Base-by-base conservation (phyloP, 2,113 vertebrate genomes). In the Progne subis region DNA sequence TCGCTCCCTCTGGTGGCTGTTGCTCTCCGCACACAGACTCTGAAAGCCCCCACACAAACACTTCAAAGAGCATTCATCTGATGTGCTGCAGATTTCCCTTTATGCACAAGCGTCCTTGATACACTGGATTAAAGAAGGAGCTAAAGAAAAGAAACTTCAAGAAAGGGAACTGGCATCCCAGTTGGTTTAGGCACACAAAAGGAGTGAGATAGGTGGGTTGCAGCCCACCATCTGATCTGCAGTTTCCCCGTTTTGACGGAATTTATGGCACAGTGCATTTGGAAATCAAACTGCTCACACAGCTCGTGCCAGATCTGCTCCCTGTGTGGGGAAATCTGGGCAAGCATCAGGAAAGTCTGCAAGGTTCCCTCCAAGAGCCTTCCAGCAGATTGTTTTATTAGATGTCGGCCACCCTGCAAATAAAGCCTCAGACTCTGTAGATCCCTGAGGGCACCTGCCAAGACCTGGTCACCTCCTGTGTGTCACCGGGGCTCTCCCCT, bases 1-100 rank as follows among this genome's bases (percentile, higher is more conserved):
- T 91, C 11, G 3, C 97, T 86, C 96, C 96, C 95, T 95, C 97
- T 97, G 31, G 83, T 77, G 97, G 94, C 50, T 32, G 26, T 15
- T 8, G 1, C 8, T 31, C 49, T 13, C 46, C 5, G 1, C 43
- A 29, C 81, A 18, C 24, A 0, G 3, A 2, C 37, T 19, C 26
- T 11, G 1, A 18, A 18, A 52, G 8, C 17, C 59, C 25, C 25
- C 29, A 5, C 64, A 10, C 4, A 3, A 60, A 5, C 55, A 1
- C 53, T 55, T 52, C 31, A 11, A 12, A 47, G 26, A 9, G 50
- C 1, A 0, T 46, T 32, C 8, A 19, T 31, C n/a, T 18, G 34
- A 34, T 6, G n/a, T 9, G 46, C 55, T 69, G 74, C 65, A 50
- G 32, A 43, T 50, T 41, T 46, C 41, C 53, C 56, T 49, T 37